Evolutionary conservation across 2,888 invertebrate genomes (phyloP).

Genomic region (Drosophila mimica): DNA sequence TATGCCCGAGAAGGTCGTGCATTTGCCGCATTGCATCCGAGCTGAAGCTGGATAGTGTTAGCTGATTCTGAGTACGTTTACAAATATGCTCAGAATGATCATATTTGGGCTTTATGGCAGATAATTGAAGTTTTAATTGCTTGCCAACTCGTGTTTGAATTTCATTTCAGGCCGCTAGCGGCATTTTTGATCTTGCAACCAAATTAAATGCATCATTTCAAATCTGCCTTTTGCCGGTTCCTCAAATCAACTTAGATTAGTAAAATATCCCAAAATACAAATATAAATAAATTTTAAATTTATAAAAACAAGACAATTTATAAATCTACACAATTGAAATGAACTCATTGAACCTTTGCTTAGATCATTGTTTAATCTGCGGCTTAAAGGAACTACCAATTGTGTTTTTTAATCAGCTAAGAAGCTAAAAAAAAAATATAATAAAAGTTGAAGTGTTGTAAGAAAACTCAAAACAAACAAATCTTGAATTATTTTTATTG

Average conservation of each 20-base stretch:
- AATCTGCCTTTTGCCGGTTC: constrained; percentile 36
- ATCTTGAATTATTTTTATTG: too few species aligned
- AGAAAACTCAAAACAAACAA: too few species aligned
- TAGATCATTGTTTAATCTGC: not conserved
- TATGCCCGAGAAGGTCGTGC: constrained; percentile 42
- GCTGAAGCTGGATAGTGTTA: not conserved
- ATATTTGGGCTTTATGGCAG: constrained; percentile 13
- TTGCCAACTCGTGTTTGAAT: constrained; percentile 26
- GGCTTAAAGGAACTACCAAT: not conserved
- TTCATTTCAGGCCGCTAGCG: constrained; percentile 25
- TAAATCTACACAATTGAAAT: not conserved
- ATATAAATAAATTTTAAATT: constrained; percentile 3
- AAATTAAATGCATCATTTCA: constrained; percentile 32
- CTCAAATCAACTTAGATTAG: constrained; percentile 4
- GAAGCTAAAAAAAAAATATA: not conserved
- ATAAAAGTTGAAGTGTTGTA: too few species aligned
- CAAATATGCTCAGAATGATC: constrained; percentile 13
- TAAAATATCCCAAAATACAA: not conserved
- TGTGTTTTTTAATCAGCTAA: not conserved
- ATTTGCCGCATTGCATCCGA: not conserved
- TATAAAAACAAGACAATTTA: not conserved
- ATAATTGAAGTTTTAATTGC: constrained; percentile 30
- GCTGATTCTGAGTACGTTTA: constrained; percentile 3
- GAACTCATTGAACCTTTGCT: not conserved
- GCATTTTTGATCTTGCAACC: constrained; percentile 37